These are phyloP conservation scores for Chrosomus eos DNA, from an alignment of 2,797 vertebrate genomes.

Conservation along the genomic window DNA sequence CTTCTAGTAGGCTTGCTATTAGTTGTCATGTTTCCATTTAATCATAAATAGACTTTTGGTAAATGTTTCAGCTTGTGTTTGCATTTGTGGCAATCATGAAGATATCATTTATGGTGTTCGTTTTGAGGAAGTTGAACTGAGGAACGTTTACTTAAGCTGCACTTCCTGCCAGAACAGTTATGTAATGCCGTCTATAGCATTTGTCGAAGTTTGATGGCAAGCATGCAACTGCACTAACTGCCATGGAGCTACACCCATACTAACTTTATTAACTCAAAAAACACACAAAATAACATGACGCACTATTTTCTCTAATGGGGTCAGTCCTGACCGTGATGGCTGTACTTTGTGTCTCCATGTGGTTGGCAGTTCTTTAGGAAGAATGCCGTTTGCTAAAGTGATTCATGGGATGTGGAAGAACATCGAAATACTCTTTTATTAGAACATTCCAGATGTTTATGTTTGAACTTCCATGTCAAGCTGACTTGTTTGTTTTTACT, in stretches of 20 bases:
- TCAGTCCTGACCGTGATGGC: background rate
- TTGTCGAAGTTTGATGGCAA: slow-evolving; percentile 46
- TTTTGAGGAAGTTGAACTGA: slow-evolving; percentile 43
- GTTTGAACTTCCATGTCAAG: slow-evolving; percentile 4
- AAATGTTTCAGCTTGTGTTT: background rate
- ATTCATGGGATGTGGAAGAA: slow-evolving; percentile 31
- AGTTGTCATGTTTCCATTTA: background rate
- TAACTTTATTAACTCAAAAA: slow-evolving; percentile 22
- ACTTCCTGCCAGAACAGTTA: slow-evolving; percentile 51
- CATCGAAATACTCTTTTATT: slow-evolving; percentile 6
- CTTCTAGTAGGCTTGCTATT: background rate
- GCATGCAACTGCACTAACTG: background rate
- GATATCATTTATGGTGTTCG: background rate
- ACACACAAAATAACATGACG: background rate
- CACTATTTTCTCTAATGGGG: slow-evolving; percentile 9
- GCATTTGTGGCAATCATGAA: background rate
- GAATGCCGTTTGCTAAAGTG: background rate
- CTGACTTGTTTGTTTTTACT: background rate
- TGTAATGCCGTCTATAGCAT: slow-evolving; percentile 57
- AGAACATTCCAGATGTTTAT: slow-evolving; percentile 28
- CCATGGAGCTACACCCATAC: slow-evolving; percentile 56
- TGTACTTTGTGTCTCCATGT: slow-evolving; percentile 37
- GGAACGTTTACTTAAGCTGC: slow-evolving; percentile 22
- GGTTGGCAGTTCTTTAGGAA: slow-evolving; percentile 29
- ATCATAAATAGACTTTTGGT: background rate